Evolutionary conservation across 2,797 vertebrate species (phyloP).

Genomic region (Etheostoma perlongum): DNA sequence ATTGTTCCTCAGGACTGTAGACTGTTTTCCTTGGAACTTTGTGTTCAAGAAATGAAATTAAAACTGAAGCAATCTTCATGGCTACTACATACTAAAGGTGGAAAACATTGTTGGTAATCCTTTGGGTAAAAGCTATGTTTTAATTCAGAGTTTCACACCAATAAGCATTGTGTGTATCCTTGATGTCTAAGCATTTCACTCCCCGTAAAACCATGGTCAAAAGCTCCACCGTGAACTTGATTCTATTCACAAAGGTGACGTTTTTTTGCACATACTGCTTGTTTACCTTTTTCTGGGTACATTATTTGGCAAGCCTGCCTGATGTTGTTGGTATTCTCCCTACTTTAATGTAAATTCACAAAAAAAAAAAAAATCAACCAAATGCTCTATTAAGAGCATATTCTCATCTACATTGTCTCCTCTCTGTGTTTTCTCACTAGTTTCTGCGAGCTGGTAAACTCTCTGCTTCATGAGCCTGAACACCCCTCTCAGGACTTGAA

Average conservation of each 20-base stretch:
- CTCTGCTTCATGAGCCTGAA: constrained; percentile 83
- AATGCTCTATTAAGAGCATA: not conserved
- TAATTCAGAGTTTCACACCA: not conserved
- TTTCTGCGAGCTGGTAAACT: constrained; percentile 91
- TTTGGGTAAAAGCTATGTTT: not conserved
- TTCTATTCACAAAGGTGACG: not conserved
- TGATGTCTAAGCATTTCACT: not conserved
- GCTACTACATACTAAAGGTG: not conserved
- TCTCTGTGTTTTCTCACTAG: constrained; percentile 68
- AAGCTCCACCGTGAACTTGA: not conserved
- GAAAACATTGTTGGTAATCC: too few relatives aligned
- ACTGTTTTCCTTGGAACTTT: not conserved
- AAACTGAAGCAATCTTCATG: not conserved
- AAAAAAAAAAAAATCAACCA: not conserved
- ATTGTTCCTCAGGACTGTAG: not conserved
- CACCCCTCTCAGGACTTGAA: constrained; percentile 57
- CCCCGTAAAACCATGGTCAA: not conserved
- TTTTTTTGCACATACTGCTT: not conserved
- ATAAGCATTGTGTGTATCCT: not conserved
- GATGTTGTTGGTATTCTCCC: not conserved
- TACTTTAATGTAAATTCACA: not conserved
- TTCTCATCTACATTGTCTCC: not conserved
- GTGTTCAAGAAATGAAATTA: not conserved
- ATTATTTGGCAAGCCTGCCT: not conserved
- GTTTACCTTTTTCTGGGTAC: not conserved